Evolutionary conservation across 2,797 vertebrate genomes (phyloP).

Genomic region (Rhadinocentrus ornatus): DNA sequence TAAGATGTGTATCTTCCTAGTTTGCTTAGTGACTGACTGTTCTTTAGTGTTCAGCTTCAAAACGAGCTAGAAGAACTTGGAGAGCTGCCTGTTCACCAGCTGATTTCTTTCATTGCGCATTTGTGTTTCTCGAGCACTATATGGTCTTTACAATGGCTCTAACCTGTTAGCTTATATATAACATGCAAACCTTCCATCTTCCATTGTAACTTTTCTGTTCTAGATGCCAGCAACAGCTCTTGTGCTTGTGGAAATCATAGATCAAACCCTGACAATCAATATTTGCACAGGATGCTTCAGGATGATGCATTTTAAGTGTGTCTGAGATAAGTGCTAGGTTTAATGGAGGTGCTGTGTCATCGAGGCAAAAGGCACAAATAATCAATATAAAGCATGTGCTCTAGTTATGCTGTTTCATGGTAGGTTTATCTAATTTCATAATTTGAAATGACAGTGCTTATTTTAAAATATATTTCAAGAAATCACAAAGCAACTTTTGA

Average conservation of each 20-base stretch:
- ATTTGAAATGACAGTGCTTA: background rate
- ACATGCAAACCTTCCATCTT: slow-evolving; percentile 7
- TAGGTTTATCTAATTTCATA: background rate
- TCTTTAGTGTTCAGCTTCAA: slow-evolving; percentile 25
- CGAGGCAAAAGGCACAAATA: slow-evolving; percentile 40
- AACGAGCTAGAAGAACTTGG: slow-evolving; percentile 29
- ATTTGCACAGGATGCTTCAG: slow-evolving; percentile 52
- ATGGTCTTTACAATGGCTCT: slow-evolving; percentile 1
- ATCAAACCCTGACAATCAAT: slow-evolving; percentile 50
- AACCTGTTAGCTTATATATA: slow-evolving; percentile 23
- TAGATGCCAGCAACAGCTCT: slow-evolving; percentile 15
- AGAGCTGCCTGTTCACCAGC: slow-evolving; percentile 43
- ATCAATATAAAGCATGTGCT: slow-evolving; percentile 55
- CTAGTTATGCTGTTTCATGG: slow-evolving; percentile 3
- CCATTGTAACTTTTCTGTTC: slow-evolving; percentile 17
- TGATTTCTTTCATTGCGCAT: background rate
- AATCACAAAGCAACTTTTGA: background rate
- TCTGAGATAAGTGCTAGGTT: slow-evolving; percentile 34
- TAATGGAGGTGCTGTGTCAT: slow-evolving; percentile 69
- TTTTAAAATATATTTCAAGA: background rate
- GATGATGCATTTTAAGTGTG: slow-evolving; percentile 8
- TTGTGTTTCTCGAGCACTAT: slow-evolving; percentile 5
- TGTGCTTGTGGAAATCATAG: slow-evolving; percentile 26
- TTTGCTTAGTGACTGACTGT: slow-evolving; percentile 16
- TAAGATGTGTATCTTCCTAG: slow-evolving; percentile 17